phyloP scores from a whole-genome alignment of 1,140 invertebrate species.

The Globodera ellingtonae region DNA sequence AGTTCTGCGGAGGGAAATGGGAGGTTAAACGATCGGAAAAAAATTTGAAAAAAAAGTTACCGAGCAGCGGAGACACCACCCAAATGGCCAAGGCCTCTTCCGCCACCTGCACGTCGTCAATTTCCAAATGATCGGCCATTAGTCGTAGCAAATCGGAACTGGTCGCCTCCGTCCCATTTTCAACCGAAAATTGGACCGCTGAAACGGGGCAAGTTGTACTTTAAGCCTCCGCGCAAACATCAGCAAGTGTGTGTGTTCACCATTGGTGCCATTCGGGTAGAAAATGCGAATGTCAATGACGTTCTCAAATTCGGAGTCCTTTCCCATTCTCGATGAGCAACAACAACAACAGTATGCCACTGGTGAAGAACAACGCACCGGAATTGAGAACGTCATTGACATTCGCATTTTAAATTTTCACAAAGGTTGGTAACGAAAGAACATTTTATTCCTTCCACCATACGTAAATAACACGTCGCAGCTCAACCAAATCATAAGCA shows the following conservation, averaged over 20 bases:
- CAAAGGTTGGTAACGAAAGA: no score
- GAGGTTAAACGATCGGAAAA: conserved; percentile 5
- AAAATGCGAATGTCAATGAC: conserved; percentile 54
- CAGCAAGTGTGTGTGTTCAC: conserved; percentile 30
- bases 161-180: conserved; percentile 35
- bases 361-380: no score
- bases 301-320: no score
- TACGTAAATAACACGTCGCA: no score
- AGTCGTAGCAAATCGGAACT: conserved; percentile 39
- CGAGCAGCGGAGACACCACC: conserved; percentile 50
- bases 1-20: conserved; percentile 40
- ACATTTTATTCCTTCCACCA: no score
- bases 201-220: neutral
- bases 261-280: conserved; percentile 46
- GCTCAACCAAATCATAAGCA: no score
- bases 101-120: conserved; percentile 38
- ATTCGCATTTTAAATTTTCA: no score
- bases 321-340: no score
- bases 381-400: no score
- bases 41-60: conserved; percentile 4
- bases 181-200: conserved; percentile 50
- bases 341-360: no score
- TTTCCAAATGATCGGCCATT: conserved; percentile 50
- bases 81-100: conserved; percentile 50
- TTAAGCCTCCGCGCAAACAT: neutral